phyloP scores from a whole-genome alignment of 2,113 vertebrate genomes.

The Hiodon alosoides region DNA sequence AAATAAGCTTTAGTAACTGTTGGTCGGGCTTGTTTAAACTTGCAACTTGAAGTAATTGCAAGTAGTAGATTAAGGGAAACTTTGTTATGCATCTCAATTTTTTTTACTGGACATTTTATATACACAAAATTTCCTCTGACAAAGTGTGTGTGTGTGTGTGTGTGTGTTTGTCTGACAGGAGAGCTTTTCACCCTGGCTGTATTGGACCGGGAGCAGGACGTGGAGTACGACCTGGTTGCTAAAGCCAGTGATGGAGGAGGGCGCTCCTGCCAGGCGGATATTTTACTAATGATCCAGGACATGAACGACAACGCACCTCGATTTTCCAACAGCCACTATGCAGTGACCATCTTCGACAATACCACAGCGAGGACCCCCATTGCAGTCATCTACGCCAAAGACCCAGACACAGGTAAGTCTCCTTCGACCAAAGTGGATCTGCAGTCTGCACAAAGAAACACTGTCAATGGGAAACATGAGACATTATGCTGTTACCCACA shows the following conservation, averaged over 20 bases:
- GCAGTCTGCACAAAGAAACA: background rate
- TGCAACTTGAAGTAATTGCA: conserved; percentile 1
- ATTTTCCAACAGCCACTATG: conserved; percentile 81
- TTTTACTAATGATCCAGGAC: conserved; percentile 74
- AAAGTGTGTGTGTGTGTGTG: background rate
- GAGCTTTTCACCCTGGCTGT: conserved; percentile 74
- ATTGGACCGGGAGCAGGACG: conserved; percentile 77
- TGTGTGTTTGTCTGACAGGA: conserved; percentile 54
- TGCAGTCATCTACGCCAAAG: conserved; percentile 81
- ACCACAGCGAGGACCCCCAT: conserved; percentile 84
- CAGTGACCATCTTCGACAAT: conserved; percentile 89
- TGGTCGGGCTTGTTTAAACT: conserved; percentile 17
- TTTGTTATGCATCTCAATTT: background rate
- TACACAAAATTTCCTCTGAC: conserved; percentile 4
- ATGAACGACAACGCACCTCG: conserved; percentile 83
- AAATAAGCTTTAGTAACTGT: background rate
- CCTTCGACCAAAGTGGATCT: background rate
- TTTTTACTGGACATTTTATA: background rate
- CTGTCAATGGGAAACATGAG: background rate
- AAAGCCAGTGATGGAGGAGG: conserved; percentile 91
- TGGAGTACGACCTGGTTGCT: conserved; percentile 69
- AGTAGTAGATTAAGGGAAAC: background rate
- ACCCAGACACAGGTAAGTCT: conserved; percentile 81
- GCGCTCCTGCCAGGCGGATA: conserved; percentile 81
- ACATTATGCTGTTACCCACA: background rate